phyloP scores from a whole-genome alignment of 2,113 vertebrate species.

The Trogon melanurus region DNA sequence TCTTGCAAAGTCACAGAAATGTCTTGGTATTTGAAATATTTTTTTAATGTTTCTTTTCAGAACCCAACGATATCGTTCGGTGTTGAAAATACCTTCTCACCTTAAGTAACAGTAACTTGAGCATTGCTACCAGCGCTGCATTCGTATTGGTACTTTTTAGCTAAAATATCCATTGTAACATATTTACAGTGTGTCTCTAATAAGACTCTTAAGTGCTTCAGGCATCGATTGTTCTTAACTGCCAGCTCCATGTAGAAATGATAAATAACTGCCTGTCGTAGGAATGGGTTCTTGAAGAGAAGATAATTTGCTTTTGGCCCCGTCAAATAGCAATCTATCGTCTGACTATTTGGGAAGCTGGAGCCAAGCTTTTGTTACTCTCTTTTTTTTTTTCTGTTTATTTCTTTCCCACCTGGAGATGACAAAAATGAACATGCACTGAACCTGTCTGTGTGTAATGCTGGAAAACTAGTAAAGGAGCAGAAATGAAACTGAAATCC shows the following conservation, averaged over 20 bases:
- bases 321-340: background rate
- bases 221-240: background rate
- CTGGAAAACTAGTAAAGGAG: background rate
- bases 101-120: background rate
- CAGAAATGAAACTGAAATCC: background rate
- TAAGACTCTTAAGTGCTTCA: background rate
- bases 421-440: background rate
- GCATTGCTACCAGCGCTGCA: background rate
- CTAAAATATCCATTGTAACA: background rate
- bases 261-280: background rate
- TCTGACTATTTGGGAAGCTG: background rate
- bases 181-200: background rate
- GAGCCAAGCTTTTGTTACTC: background rate
- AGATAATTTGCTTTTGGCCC: background rate
- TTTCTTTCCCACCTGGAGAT: background rate
- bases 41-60: background rate
- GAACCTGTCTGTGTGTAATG: background rate
- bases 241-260: background rate
- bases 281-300: background rate
- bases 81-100: background rate
- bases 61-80: background rate
- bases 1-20: background rate
- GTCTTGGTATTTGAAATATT: background rate
- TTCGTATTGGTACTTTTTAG: background rate
- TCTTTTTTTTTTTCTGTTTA: background rate